Percentiles rank a stretch among this genome's conserved stretches.
These are phyloP conservation scores for Hyaena hyaena DNA, from an alignment of 2,113 vertebrate genomes.

Conservation along the genomic window DNA sequence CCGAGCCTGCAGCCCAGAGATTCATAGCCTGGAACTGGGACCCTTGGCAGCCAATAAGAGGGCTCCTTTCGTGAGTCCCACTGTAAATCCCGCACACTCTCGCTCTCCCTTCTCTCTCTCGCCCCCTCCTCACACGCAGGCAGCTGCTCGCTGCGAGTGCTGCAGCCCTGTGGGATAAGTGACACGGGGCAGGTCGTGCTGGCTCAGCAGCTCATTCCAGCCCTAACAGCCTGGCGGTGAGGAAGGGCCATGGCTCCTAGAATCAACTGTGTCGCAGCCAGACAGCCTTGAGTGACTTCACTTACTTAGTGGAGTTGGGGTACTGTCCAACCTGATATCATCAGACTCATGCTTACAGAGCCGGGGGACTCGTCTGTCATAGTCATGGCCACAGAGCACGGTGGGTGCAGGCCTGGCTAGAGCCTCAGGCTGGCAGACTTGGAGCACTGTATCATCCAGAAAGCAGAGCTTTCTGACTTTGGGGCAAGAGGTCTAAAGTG, in stretches of 20 bases:
- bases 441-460: background rate
- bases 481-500: constrained; percentile 32
- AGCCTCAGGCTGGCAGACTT: background rate
- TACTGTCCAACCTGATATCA: constrained; percentile 45
- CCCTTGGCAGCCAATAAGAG: constrained; percentile 71
- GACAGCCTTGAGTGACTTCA: constrained; percentile 43
- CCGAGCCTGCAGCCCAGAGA: constrained; percentile 55
- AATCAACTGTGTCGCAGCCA: constrained; percentile 36
- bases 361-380: background rate
- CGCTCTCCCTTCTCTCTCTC: background rate
- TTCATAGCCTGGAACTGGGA: constrained; percentile 64
- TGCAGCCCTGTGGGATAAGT: constrained; percentile 71
- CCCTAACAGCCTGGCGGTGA: background rate
- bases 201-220: constrained; percentile 50
- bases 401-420: background rate
- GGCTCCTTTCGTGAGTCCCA: constrained; percentile 60
- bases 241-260: background rate
- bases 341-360: background rate
- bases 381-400: background rate
- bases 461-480: constrained; percentile 46
- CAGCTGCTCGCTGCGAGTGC: constrained; percentile 51
- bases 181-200: constrained; percentile 59
- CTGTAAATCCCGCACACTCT: constrained; percentile 43
- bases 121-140: background rate
- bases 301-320: background rate